A percentile compares a stretch with the other conserved stretches of the same genome.
Conservation (phyloP, 1,140 invertebrate genomes). For the Lanistes nyassanus region DNA sequence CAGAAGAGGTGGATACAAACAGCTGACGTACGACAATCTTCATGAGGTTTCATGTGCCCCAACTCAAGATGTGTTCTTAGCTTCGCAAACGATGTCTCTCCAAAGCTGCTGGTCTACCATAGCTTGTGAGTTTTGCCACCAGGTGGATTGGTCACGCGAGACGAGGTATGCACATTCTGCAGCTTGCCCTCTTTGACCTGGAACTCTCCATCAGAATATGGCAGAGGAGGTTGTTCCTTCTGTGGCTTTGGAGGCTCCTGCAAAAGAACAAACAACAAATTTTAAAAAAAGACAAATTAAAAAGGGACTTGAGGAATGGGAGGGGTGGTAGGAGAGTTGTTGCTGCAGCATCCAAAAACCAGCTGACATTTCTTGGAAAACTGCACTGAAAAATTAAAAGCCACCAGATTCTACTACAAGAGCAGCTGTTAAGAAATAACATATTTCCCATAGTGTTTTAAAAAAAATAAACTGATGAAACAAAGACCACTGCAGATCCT, state of each 20-base stretch:
- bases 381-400: no score
- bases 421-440: no score
- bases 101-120: conserved; percentile 19
- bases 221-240: conserved; percentile 54
- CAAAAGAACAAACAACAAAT: neutral
- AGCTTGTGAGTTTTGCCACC: conserved; percentile 27
- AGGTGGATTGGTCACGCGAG: conserved; percentile 29
- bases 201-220: conserved; percentile 33
- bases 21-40: neutral
- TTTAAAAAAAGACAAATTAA: no score
- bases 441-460: no score
- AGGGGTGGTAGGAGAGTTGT: no score
- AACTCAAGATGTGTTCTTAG: neutral
- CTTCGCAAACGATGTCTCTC: neutral
- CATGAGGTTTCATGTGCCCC: neutral
- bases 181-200: conserved; percentile 28
- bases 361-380: no score
- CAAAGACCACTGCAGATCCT: no score
- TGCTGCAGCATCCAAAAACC: no score
- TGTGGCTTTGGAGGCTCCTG: conserved; percentile 74
- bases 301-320: no score
- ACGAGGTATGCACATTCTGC: conserved; percentile 29
- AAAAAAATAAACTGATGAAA: no score
- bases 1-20: neutral
- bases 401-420: no score